Evolutionary conservation across 2,888 invertebrate genomes (phyloP).

Genomic region (Pantelozetes paolii): DNA sequence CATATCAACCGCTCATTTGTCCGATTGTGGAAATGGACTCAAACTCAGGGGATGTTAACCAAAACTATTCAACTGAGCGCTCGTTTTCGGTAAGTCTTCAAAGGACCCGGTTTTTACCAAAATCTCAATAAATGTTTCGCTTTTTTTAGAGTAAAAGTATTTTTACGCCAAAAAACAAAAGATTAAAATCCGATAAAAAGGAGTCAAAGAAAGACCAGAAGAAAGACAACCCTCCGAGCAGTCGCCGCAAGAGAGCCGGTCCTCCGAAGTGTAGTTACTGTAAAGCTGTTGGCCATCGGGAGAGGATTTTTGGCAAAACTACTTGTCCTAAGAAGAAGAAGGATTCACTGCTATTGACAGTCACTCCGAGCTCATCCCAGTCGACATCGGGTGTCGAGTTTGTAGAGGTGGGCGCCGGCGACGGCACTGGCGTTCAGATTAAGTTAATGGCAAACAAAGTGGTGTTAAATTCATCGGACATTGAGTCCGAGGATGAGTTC

Average conservation of each 20-base stretch:
- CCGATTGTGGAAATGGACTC: not conserved
- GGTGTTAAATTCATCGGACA: too few species aligned
- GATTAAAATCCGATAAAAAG: not conserved
- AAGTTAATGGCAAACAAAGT: too few species aligned
- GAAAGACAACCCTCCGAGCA: not conserved
- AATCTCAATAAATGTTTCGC: not conserved
- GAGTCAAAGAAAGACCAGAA: not conserved
- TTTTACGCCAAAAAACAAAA: conserved; percentile 11
- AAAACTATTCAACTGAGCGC: not conserved
- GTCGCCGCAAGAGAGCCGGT: conserved; percentile 1
- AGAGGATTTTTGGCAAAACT: conserved; percentile 38
- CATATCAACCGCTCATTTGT: conserved; percentile 7
- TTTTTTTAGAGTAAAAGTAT: conserved; percentile 20
- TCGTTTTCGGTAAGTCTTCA: not conserved
- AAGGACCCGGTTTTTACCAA: not conserved
- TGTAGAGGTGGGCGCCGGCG: not conserved
- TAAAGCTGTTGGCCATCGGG: conserved; percentile 38
- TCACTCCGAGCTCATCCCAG: not conserved
- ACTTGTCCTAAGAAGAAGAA: conserved; percentile 38
- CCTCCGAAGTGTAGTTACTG: conserved; percentile 40
- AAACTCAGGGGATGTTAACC: not conserved
- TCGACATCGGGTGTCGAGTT: not conserved
- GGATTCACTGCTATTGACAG: conserved; percentile 25
- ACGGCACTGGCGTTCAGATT: not conserved
- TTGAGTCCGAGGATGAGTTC: too few species aligned